These are phyloP conservation scores for Drosophila kanekoi DNA, from an alignment of 2,888 invertebrate species.

Conservation along the genomic window DNA sequence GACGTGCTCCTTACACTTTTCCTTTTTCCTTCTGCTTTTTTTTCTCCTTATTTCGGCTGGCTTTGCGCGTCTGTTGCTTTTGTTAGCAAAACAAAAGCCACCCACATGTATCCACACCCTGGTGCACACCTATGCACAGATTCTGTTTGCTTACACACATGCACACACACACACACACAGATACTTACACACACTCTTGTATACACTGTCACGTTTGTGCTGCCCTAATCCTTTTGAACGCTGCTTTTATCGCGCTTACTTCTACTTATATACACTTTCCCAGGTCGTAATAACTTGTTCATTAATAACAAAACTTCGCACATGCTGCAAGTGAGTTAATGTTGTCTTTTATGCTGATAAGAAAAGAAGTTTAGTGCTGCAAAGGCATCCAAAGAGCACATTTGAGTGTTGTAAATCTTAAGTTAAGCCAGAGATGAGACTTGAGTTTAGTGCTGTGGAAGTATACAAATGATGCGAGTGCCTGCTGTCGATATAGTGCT, in stretches of 20 bases:
- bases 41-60: slow-evolving; percentile 12
- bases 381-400: too few relatives aligned
- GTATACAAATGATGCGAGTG: too few relatives aligned
- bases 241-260: slow-evolving; percentile 78
- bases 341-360: slow-evolving; percentile 2
- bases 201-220: slow-evolving; percentile 15
- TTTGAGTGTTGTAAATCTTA: too few relatives aligned
- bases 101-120: slow-evolving; percentile 58
- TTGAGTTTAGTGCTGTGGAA: too few relatives aligned
- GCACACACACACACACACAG: slow-evolving; percentile 25
- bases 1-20: slow-evolving; percentile 81
- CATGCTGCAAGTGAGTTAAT: slow-evolving; percentile 23
- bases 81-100: slow-evolving; percentile 76
- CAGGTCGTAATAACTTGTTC: slow-evolving; percentile 47
- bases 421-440: too few relatives aligned
- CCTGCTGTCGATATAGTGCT: too few relatives aligned
- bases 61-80: slow-evolving; percentile 58
- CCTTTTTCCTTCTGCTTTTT: slow-evolving; percentile 55
- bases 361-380: background rate
- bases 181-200: slow-evolving; percentile 1
- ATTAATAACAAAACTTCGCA: slow-evolving; percentile 37
- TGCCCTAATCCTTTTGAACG: slow-evolving; percentile 75
- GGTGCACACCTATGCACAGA: slow-evolving; percentile 25
- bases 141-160: slow-evolving; percentile 40
- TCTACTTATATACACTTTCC: slow-evolving; percentile 50